Base-by-base conservation (phyloP, 2,888 invertebrate genomes). In the Nemotelus nigrinus region DNA sequence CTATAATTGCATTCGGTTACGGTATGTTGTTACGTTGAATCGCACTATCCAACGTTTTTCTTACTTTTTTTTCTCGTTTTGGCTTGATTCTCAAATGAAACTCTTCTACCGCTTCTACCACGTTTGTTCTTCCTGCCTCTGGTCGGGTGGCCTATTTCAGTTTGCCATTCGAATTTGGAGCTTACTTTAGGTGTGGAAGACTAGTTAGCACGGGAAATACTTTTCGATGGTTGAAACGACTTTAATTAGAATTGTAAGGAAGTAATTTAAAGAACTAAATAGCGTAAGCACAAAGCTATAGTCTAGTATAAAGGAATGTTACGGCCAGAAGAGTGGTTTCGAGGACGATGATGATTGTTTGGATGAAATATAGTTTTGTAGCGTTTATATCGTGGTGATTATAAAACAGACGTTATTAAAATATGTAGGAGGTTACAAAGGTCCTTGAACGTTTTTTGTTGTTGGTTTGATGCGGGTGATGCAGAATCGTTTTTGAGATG, bases 201-300 rank as follows among this genome's bases (percentile, higher is more conserved):
- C 53, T 50, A 50, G 53, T 57, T 10, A 10, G 57, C 25, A 7
- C n/a, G 63, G 63, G 43, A 43, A 63, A 63, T 63, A 43, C 43
- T 43, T 63, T 63, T 50, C 67, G 67, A 67, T 67, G 10, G 57
- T 68, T 78, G 74, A 53, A 44, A 53, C 55, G 71, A 77, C 72
- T 78, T 78, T 78, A 78, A 78, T 78, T 78, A 78, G 78, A 78
- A 72, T 78, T 78, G 78, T 67, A 78, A 78, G 78, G 78, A 78
- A 78, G 74, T 74, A 78, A 78, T 78, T 78, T 74, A 57, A 45
- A 74, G 65, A 65, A 67, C 55, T 77, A 68, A 67, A 47, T 77
- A 58, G 47, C 4, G 50, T 47, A 48, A 39, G 50, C 48, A 50
- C 43, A 50, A 3, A 53, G 50, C 48, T 50, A 50, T 39, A 53